Conservation (phyloP, 2,797 vertebrate genomes). For the Tachyglossus aculeatus region DNA sequence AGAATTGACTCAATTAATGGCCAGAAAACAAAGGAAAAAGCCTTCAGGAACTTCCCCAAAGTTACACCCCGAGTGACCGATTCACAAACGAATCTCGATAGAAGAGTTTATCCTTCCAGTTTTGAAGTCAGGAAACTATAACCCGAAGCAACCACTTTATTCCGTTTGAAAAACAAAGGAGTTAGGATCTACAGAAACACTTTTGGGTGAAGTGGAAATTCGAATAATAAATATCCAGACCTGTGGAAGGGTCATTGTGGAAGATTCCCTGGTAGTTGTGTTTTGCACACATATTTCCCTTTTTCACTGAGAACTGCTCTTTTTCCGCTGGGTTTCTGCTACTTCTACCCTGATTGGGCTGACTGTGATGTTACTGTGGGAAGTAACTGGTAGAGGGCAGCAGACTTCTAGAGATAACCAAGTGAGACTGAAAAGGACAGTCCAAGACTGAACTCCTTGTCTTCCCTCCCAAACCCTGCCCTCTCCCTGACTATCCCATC, state of each 20-base stretch:
- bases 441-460: too few relatives aligned
- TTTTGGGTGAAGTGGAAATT: background rate
- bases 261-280: background rate
- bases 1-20: background rate
- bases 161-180: background rate
- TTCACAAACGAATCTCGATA: background rate
- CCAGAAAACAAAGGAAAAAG: background rate
- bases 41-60: background rate
- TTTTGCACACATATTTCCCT: background rate
- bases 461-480: too few relatives aligned
- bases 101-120: background rate
- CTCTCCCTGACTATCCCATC: too few relatives aligned
- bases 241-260: background rate
- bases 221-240: background rate
- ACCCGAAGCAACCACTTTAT: too few relatives aligned
- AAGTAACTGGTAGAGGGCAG: constrained; percentile 48
- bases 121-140: background rate
- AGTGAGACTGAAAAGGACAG: too few relatives aligned
- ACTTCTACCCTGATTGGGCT: background rate
- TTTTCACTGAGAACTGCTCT: background rate
- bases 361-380: background rate
- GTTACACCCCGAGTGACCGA: background rate
- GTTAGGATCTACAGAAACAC: background rate
- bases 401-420: constrained; percentile 42
- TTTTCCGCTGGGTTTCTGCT: background rate